Evolutionary conservation across 2,888 invertebrate genomes (phyloP).

Genomic region (Rhamphomyia laevipes): DNA sequence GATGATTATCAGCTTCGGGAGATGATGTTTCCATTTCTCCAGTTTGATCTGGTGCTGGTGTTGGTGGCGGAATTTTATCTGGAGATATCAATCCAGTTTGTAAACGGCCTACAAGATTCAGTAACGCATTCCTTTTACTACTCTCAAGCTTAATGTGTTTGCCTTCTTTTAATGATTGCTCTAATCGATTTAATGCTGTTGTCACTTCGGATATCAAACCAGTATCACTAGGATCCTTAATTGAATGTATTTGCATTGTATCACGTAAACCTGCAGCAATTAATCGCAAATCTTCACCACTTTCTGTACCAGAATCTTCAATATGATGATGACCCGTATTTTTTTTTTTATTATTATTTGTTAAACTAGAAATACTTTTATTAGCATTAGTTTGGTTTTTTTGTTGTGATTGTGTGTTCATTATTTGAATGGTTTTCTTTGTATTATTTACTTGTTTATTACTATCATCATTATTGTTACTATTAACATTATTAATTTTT

Average conservation of each 20-base stretch:
- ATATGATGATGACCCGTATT: constrained; percentile 30
- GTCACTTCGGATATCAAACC: constrained; percentile 64
- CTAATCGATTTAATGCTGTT: constrained; percentile 60
- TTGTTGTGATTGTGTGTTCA: neutral
- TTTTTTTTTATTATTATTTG: constrained; percentile 2
- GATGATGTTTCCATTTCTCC: constrained; percentile 22
- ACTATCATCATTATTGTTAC: constrained; percentile 11
- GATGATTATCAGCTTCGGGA: constrained; percentile 27
- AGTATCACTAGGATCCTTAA: constrained; percentile 38
- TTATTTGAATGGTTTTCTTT: neutral
- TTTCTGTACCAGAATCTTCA: constrained; percentile 56
- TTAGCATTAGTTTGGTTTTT: neutral
- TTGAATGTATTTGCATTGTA: constrained; percentile 43
- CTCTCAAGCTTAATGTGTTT: constrained; percentile 37
- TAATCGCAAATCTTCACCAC: constrained; percentile 53
- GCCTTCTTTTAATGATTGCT: constrained; percentile 55
- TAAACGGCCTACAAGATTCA: constrained; percentile 57
- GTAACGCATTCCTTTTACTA: constrained; percentile 46
- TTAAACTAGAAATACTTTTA: constrained; percentile 18
- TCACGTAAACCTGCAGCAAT: constrained; percentile 41
- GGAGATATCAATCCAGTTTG: constrained; percentile 44
- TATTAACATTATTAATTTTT: constrained; percentile 27
- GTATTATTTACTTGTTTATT: constrained; percentile 7
- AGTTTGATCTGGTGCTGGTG: constrained; percentile 14
- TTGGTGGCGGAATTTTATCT: constrained; percentile 25